Conservation (phyloP, 2,888 invertebrate genomes). For the Limnephilus marmoratus region DNA sequence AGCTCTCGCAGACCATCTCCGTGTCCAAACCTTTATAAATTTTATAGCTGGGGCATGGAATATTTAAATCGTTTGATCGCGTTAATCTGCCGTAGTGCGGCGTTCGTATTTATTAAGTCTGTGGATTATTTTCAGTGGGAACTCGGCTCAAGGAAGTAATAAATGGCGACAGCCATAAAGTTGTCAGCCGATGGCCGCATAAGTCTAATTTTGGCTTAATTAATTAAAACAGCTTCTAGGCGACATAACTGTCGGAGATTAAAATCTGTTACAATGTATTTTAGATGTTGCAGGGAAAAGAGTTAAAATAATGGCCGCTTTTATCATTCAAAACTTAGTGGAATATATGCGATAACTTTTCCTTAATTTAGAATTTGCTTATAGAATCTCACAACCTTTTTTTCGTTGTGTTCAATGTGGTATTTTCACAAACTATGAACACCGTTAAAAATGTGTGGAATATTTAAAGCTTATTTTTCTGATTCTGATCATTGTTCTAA, state of each 20-base stretch:
- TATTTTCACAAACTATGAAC: too few relatives aligned
- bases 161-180: conserved; percentile 27
- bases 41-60: not conserved
- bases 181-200: conserved; percentile 38
- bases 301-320: too few relatives aligned
- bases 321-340: too few relatives aligned
- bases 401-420: too few relatives aligned
- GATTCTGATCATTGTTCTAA: too few relatives aligned
- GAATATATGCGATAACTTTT: too few relatives aligned
- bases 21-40: not conserved
- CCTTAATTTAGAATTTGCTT: too few relatives aligned
- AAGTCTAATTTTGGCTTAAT: conserved; percentile 7
- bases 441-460: too few relatives aligned
- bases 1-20: not conserved
- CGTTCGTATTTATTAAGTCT: conserved; percentile 15
- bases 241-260: not conserved
- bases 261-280: not conserved
- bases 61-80: not conserved
- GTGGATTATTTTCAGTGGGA: conserved; percentile 15
- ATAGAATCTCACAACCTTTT: too few relatives aligned
- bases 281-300: not conserved
- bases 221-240: not conserved
- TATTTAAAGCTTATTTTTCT: too few relatives aligned
- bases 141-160: conserved; percentile 45
- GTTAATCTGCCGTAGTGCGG: conserved; percentile 29